A percentile compares a stretch with the other conserved stretches of the same genome.
Conservation (phyloP, 2,113 vertebrate genomes). For the Labeo catla region DNA sequence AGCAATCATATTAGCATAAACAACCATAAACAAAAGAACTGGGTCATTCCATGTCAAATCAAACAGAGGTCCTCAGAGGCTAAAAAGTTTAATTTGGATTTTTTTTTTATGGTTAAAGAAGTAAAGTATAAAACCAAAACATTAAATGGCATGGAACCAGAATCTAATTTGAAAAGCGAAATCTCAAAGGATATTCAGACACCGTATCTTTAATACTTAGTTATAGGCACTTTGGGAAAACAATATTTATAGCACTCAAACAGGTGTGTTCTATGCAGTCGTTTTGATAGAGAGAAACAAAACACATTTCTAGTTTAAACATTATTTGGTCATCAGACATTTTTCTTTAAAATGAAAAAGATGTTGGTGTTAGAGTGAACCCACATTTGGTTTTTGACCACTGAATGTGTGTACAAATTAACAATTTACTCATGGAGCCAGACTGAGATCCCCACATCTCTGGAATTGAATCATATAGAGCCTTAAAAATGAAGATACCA, state of each 20-base stretch:
- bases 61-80: not conserved
- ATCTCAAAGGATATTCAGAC: not conserved
- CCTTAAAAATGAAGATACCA: not conserved
- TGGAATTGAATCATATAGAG: not conserved
- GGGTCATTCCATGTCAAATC: not conserved
- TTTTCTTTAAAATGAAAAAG: not conserved
- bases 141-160: not conserved
- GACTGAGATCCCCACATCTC: not conserved
- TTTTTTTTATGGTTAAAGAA: not conserved
- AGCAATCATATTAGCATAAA: not conserved
- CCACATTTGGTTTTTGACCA: not conserved
- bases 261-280: not conserved
- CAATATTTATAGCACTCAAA: too few species aligned
- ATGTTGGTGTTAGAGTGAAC: not conserved
- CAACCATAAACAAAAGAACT: not conserved
- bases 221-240: not conserved
- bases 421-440: not conserved
- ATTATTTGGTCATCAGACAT: not conserved
- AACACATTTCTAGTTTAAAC: not conserved
- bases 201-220: not conserved
- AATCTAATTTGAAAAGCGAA: not conserved
- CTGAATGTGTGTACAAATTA: not conserved
- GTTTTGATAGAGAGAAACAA: not conserved
- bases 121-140: not conserved
- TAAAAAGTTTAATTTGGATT: not conserved